Evolutionary conservation across 2,113 vertebrate genomes (phyloP), one percentile per base, ranked within the genome.

Genomic region (Melanocharis versteri): DNA sequence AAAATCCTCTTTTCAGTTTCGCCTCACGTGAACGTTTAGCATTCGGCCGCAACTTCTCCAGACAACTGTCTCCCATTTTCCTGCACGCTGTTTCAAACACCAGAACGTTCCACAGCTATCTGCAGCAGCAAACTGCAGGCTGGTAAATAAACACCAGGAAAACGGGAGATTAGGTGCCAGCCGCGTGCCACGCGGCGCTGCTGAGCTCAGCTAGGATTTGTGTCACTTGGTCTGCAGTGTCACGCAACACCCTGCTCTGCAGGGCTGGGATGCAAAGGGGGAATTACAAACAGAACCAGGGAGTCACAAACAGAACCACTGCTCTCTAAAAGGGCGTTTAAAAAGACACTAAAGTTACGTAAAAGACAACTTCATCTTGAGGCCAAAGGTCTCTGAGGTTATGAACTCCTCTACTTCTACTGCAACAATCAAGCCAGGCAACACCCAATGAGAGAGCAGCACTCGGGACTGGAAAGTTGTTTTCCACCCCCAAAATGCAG

Each of bases 181-280:
- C 24, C 51, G 47, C 40, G 26, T 39, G 79, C 58, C 85, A 54
- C 3, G 1, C 2, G 3, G 15, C 0, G 2, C 84, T 30, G 79
- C 93, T 92, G 94, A 86, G 70, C 81, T 95, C 92, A 76, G 92
- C 65, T 3, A 19, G 65, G 65, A 42, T 72, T 53, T 45, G 66
- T 60, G 70, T 70, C 39, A 21, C 56, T 57, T 18, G 37, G 19
- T 37, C 70, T 20, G 54, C 24, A 28, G 56, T 3, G 13, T 42
- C 53, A 42, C 0, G 0, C 24, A 79, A 53, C 58, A 45, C 35
- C 17, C 51, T 23, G 15, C 80, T 6, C 50, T 16, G 58, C 68
- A 75, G 16, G 35, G 54, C 50, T 30, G 33, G 23, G 39, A 65
- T 1, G 35, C 21, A 33, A 47, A 47, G 1, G 1, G 26, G 5